Base-by-base conservation (phyloP, 2,113 vertebrate species). In the Onychostruthus taczanowskii region DNA sequence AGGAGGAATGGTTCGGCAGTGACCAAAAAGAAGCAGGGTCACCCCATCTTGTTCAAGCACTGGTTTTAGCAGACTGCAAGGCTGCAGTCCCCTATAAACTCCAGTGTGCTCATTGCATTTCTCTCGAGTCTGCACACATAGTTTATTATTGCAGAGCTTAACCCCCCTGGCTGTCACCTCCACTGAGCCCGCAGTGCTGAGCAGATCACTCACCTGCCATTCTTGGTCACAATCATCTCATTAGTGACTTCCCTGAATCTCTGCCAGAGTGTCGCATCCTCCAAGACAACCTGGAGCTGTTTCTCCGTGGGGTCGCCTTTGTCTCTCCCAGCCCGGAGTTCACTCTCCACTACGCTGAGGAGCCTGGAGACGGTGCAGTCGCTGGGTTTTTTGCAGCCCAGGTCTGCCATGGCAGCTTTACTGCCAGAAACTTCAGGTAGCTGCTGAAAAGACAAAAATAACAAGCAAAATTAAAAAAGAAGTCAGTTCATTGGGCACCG, bases 221-320 rank as follows among this genome's bases (percentile, higher is more conserved):
- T 99, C 98, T 99, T 99, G 97, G 99, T 99, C 96, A 99, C 99
- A 6, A 99, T 99, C 99, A 99, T 99, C 97, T 99, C 99, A 17
- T 99, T 99, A 50, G 99, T 99, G 97, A 99, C 98, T 93, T 98
- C 98, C 86, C 98, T 98, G 90, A 99, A 99, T 95, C 98, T 98
- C 94, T 98, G 98, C 99, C 99, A 99, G 53, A 99, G 98, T 4
- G 98, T 98, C 0, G 98, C 98, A 31, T 99, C 99, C 96, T 99
- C 99, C 96, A 99, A 97, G 52, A 96, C 95, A 83, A 99, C 98
- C 94, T 98, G 98, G 35, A 99, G 98, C 92, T 99, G 98, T 37
- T 99, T 98, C 97, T 99, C 99, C 0, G 99, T 99, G 16, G 99
- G 99, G 92, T 99, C 99, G 1, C 99, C 99, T 93, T 99, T 99